These are phyloP conservation scores for Catagonus wagneri DNA, from an alignment of 2,113 vertebrate genomes.

Conservation along the genomic window DNA sequence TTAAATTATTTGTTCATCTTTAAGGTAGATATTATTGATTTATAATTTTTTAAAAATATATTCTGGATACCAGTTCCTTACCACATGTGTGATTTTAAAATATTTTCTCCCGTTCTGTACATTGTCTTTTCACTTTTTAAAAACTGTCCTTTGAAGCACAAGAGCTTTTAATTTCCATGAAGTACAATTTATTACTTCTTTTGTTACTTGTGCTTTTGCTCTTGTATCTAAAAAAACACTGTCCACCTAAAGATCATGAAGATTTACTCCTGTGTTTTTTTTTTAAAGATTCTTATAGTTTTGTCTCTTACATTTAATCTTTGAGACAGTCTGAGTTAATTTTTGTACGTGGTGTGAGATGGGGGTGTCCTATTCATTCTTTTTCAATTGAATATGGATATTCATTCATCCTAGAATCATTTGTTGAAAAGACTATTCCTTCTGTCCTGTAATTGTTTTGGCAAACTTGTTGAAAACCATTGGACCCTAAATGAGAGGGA, in stretches of 20 bases:
- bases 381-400: not conserved
- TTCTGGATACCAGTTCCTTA: not conserved
- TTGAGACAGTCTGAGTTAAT: not conserved
- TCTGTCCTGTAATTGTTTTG: not conserved
- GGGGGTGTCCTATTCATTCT: not conserved
- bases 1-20: not conserved
- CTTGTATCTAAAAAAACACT: not conserved
- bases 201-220: not conserved
- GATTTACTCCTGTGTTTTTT: not conserved
- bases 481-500: not conserved
- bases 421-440: conserved; percentile 20
- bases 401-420: not conserved
- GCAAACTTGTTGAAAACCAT: not conserved
- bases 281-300: not conserved
- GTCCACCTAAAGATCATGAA: not conserved
- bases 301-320: not conserved
- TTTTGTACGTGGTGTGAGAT: not conserved
- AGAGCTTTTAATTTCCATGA: not conserved
- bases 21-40: not conserved
- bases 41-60: not conserved
- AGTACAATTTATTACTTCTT: not conserved
- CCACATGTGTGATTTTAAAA: not conserved
- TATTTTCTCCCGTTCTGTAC: not conserved
- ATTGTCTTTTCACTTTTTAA: not conserved
- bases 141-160: not conserved